Evolutionary conservation across 2,797 vertebrate genomes (phyloP).

Genomic region (Thamnophis elegans): DNA sequence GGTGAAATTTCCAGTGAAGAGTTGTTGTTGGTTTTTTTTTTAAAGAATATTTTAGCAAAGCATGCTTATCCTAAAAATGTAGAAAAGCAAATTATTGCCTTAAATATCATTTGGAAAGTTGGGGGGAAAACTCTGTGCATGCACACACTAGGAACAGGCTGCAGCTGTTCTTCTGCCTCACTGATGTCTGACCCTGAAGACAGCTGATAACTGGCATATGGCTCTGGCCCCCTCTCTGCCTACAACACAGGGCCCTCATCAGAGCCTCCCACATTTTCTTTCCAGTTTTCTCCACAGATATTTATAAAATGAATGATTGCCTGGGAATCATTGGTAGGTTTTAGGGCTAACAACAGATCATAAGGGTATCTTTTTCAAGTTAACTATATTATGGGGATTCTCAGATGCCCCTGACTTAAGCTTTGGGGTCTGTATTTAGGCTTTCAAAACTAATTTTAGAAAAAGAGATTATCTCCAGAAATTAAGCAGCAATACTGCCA

Average conservation of each 20-base stretch:
- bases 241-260: too few species aligned
- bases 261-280: too few species aligned
- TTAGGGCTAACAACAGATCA: background rate
- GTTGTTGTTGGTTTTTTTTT: background rate
- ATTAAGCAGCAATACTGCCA: background rate
- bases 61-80: background rate
- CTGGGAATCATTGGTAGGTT: background rate
- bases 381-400: background rate
- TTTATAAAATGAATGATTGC: background rate
- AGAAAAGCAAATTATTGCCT: background rate
- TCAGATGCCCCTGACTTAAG: background rate
- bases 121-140: accelerated
- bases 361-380: background rate
- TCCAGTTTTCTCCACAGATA: background rate
- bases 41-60: background rate
- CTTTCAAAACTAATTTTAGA: background rate
- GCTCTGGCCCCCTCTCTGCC: too few species aligned
- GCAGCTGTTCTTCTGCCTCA: too few species aligned
- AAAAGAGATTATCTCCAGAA: background rate
- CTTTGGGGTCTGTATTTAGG: background rate
- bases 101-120: background rate
- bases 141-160: too few species aligned
- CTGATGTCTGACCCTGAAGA: too few species aligned
- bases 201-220: too few species aligned
- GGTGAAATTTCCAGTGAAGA: background rate